Conservation (phyloP, 2,113 vertebrate genomes). For the Sinocyclocheilus anshuiensis region DNA sequence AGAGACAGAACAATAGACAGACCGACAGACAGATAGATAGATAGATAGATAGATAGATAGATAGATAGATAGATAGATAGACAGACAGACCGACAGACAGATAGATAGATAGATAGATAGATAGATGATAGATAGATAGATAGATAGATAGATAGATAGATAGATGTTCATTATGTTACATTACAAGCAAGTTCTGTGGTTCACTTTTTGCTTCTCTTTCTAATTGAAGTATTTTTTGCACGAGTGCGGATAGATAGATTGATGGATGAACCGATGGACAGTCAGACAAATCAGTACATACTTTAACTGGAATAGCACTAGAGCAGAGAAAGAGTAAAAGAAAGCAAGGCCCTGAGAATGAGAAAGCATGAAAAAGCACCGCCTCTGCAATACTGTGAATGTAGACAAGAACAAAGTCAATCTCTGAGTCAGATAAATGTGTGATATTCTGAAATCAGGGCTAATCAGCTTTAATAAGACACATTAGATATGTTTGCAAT, state of each 20-base stretch:
- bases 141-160: background rate
- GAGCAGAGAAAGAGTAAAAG: background rate
- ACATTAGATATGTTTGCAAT: conserved; percentile 59
- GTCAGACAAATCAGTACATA: conserved; percentile 21
- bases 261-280: background rate
- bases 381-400: conserved; percentile 3
- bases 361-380: background rate
- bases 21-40: too few species aligned
- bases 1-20: too few species aligned
- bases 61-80: too few species aligned
- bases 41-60: too few species aligned
- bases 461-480: conserved; percentile 57
- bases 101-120: too few species aligned
- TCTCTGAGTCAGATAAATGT: conserved; percentile 39
- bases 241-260: background rate
- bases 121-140: too few species aligned
- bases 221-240: background rate
- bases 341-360: background rate
- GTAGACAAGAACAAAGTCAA: conserved; percentile 29
- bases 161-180: too few species aligned
- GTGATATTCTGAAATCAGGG: conserved; percentile 49
- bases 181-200: background rate
- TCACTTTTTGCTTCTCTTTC: background rate
- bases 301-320: conserved; percentile 18
- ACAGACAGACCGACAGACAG: too few species aligned